Evolutionary conservation across 1,140 invertebrate species (phyloP), one percentile per base, ranked within the genome.

Genomic region (Drosophila parabipectinata): DNA sequence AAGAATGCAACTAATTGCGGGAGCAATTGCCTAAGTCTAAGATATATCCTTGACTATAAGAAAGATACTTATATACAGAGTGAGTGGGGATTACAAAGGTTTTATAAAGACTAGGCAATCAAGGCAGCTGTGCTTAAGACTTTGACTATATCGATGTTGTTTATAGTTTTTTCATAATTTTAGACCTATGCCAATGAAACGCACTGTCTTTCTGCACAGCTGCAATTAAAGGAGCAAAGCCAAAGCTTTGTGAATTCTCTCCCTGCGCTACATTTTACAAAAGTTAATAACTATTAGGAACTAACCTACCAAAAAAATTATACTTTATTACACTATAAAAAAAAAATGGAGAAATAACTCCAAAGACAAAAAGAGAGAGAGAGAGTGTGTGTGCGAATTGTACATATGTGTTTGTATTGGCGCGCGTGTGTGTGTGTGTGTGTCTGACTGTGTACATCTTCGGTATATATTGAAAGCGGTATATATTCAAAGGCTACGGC

Each of bases 371-470:
- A 9, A 37, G 28, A 48, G 44, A 41, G 34, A 63, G 48, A 51
- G 63, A 34, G 45, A 21, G 45, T 52, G 62, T 53, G 63, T 63
- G 60, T 83, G 79, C 77, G 47, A 59, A 59, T 69, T 58, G 26
- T 71, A 79, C 63, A 81, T 69, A 50, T 45, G 62, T 45, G 59
- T 64, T 14, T 34, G 59, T 64, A 67, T 73, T 34, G 37, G 28
- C 37, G 58, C 57, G 53, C 53, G 72, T 85, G 62, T 77, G 59
- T 71, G 39, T 59, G 51, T n/a, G n/a, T n/a, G n/a, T 79, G 60
- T 79, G 67, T 66, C 34, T 61, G 62, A 53, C 24, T 53, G 53
- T 37, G 14, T 51, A 12, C 67, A 10, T 44, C 21, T 34, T 6
- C 32, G 51, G 54, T 28, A 6, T 63, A 58, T 58, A 61, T 77